Base-by-base conservation (phyloP, 2,113 vertebrate genomes). In the Serinus canaria region DNA sequence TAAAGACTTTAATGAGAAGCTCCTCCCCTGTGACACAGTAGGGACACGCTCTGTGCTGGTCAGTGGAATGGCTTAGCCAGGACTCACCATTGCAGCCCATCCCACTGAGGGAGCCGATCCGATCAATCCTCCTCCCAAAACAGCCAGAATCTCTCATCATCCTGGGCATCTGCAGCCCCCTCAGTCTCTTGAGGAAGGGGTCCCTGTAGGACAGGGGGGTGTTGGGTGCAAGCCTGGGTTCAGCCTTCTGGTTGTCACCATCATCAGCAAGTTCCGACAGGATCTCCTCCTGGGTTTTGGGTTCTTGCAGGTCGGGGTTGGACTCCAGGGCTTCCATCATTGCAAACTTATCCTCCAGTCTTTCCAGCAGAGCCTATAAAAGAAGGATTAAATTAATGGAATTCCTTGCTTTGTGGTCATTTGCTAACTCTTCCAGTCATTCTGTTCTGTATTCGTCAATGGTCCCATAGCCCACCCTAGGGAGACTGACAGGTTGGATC, bases 61-160 rank as follows among this genome's bases (percentile, higher is more conserved):
- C 33, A n/a, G 60, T 1, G 14, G 5, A 39, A 14, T 15, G 60
- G 5, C 47, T 60, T 1, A 8, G 28, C 7, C 9, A 1, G 31
- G 64, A 97, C 96, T 97, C 92, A 98, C 98, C 96, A 0, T 98
- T 98, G 90, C 99, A 99, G 1, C 99, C 99, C 97, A 99, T 97
- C 20, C 98, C 97, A 4, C 98, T 99, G 95, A 97, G 95, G n/a
- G 98, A 98, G 27, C 98, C 98, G 2, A 99, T 99, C 44, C 98
- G 95, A 62, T 99, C 99, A 80, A 99, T 97, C 76, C 97, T 98
- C 25, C 97, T 96, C 18, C 99, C 98, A 0, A 99, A 99, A 70
- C 99, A 99, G 59, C 98, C 87, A 0, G 98, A 99, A 18, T 95
- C 93, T 15, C 74, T 98, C 83, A 83, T 95, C 92, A 70, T 95